A percentile compares a stretch with the other conserved stretches of the same genome.
Conservation (phyloP, 2,797 vertebrate genomes). For the Prunella strophiata region DNA sequence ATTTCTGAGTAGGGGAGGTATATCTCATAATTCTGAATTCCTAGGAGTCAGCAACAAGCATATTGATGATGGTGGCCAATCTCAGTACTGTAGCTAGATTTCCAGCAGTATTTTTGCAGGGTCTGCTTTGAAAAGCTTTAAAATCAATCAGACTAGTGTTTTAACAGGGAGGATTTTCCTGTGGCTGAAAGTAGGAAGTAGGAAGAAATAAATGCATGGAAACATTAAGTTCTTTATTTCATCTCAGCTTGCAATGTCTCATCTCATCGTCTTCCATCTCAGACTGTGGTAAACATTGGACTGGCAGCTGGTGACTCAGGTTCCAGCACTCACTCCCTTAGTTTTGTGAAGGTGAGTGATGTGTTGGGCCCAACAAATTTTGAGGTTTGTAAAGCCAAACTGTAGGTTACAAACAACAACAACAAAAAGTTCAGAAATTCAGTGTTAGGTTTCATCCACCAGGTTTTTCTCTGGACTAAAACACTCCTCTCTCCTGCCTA, state of each 20-base stretch:
- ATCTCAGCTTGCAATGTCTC: constrained; percentile 39
- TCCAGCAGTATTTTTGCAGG: neutral
- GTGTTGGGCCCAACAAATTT: neutral
- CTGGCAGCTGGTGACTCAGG: neutral
- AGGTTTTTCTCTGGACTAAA: neutral
- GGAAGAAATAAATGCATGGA: neutral
- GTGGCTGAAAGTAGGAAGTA: neutral
- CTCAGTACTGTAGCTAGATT: neutral
- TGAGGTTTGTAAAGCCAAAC: neutral
- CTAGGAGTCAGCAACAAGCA: neutral
- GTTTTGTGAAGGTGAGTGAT: constrained; percentile 60
- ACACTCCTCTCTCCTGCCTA: neutral
- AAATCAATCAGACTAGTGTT: neutral
- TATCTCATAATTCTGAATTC: neutral
- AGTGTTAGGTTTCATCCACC: neutral
- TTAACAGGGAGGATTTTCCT: neutral
- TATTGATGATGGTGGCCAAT: neutral
- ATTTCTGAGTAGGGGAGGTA: neutral
- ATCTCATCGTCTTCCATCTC: neutral
- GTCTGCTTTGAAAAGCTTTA: neutral
- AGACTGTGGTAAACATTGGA: constrained; percentile 24
- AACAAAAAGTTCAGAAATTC: neutral
- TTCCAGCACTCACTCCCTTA: constrained; percentile 41
- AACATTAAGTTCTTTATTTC: neutral
- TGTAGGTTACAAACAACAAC: neutral